phyloP scores from a whole-genome alignment of 2,113 vertebrate species.

The Notothenia rossii region DNA sequence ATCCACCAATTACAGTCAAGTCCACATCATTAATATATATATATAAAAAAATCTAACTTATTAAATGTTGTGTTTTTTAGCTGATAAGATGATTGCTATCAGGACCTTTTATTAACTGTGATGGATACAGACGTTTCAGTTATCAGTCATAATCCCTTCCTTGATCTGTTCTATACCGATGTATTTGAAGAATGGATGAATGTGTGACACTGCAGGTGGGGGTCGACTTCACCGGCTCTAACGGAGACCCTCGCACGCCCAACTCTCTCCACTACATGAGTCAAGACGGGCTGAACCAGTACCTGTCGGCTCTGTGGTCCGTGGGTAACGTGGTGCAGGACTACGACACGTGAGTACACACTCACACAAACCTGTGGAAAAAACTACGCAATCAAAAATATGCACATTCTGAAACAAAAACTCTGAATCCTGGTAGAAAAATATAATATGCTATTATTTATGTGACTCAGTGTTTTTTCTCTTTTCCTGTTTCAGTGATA shows the following conservation, averaged over 20 bases:
- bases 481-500: slow-evolving; percentile 84
- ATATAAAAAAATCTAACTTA: too few species aligned
- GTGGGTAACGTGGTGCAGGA: slow-evolving; percentile 94
- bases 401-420: neutral
- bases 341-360: slow-evolving; percentile 89
- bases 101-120: neutral
- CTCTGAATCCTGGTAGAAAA: neutral
- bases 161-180: neutral
- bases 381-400: neutral
- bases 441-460: neutral
- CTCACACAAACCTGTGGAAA: neutral
- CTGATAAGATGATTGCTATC: neutral
- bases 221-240: slow-evolving; percentile 96
- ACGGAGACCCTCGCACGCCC: slow-evolving; percentile 91
- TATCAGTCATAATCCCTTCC: neutral
- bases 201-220: slow-evolving; percentile 85
- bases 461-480: neutral
- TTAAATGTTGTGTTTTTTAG: neutral
- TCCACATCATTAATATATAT: neutral
- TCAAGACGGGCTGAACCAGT: slow-evolving; percentile 91
- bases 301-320: slow-evolving; percentile 92
- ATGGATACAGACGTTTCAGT: neutral
- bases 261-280: slow-evolving; percentile 94
- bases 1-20: neutral
- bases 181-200: neutral